Evolutionary conservation across 2,888 invertebrate genomes (phyloP).

Genomic region (Aricia artaxerxes): DNA sequence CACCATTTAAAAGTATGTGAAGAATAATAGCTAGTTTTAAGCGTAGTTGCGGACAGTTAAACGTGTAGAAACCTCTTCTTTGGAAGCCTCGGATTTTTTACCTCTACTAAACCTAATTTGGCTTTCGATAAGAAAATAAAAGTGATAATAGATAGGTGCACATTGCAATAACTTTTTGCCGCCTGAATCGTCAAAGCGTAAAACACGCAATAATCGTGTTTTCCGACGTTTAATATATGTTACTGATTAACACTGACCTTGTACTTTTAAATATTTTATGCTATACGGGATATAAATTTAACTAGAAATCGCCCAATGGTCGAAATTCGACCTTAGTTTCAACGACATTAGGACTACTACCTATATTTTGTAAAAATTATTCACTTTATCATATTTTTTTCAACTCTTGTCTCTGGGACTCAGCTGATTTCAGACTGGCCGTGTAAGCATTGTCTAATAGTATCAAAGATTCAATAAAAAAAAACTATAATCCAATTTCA

Average conservation of each 20-base stretch:
- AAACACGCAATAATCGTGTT: conserved; percentile 17
- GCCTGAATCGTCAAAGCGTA: conserved; percentile 21
- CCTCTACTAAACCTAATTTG: not conserved
- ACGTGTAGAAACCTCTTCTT: not conserved
- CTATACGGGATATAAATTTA: not conserved
- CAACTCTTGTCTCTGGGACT: too few species aligned
- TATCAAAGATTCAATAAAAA: too few species aligned
- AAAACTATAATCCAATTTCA: too few species aligned
- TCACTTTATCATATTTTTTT: too few species aligned
- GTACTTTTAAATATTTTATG: not conserved
- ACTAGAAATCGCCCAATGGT: not conserved
- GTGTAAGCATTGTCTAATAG: too few species aligned
- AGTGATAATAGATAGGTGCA: conserved; percentile 18
- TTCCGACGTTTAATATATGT: conserved; percentile 27
- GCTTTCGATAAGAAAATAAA: conserved; percentile 25
- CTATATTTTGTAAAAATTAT: too few species aligned
- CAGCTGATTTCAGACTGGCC: too few species aligned
- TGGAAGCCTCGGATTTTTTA: not conserved
- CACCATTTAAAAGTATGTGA: not conserved
- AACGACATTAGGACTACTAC: too few species aligned
- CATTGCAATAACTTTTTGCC: conserved; percentile 24
- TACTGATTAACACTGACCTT: conserved; percentile 12
- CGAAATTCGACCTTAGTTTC: too few species aligned
- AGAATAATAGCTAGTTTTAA: not conserved
- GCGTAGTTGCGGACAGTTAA: not conserved